Evolutionary conservation across 1,140 invertebrate genomes (phyloP).

Genomic region (Drosophila persimilis): DNA sequence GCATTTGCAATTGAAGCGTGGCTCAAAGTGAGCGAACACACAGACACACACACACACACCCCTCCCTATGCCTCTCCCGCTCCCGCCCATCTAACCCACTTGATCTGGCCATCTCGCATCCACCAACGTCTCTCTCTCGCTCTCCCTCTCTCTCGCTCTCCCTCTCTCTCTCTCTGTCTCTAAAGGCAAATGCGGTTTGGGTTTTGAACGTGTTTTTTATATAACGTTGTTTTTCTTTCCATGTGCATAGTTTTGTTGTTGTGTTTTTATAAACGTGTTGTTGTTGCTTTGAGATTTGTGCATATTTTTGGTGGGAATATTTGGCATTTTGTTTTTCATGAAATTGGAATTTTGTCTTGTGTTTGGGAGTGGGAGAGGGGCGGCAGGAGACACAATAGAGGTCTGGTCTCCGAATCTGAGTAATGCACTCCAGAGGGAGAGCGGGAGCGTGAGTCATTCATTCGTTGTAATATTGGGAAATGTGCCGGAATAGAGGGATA

Average conservation of each 20-base stretch:
- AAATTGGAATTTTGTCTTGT: conserved; percentile 64
- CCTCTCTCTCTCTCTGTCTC: conserved; percentile 11
- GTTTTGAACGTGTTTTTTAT: conserved; percentile 76
- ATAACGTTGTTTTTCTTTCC: conserved; percentile 65
- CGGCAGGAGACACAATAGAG: conserved; percentile 15
- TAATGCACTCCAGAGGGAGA: conserved; percentile 23
- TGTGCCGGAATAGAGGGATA: neutral
- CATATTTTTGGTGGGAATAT: conserved; percentile 71
- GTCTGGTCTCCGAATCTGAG: conserved; percentile 5
- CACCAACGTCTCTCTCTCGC: conserved; percentile 4
- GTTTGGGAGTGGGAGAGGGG: conserved; percentile 2
- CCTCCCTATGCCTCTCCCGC: neutral
- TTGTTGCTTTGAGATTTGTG: conserved; percentile 51
- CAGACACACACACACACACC: neutral
- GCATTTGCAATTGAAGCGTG: conserved; percentile 79
- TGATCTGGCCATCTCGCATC: conserved; percentile 25
- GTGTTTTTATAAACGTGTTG: conserved; percentile 35
- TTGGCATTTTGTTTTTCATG: conserved; percentile 57
- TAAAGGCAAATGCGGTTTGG: conserved; percentile 15
- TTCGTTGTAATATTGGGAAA: conserved; percentile 10
- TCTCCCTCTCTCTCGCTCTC: neutral
- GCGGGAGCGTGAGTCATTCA: conserved; percentile 26
- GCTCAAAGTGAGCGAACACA: conserved; percentile 65
- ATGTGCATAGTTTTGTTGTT: conserved; percentile 63
- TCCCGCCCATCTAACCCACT: conserved; percentile 23